Evolutionary conservation across 2,797 vertebrate genomes (phyloP).

Genomic region (Macropodus opercularis): DNA sequence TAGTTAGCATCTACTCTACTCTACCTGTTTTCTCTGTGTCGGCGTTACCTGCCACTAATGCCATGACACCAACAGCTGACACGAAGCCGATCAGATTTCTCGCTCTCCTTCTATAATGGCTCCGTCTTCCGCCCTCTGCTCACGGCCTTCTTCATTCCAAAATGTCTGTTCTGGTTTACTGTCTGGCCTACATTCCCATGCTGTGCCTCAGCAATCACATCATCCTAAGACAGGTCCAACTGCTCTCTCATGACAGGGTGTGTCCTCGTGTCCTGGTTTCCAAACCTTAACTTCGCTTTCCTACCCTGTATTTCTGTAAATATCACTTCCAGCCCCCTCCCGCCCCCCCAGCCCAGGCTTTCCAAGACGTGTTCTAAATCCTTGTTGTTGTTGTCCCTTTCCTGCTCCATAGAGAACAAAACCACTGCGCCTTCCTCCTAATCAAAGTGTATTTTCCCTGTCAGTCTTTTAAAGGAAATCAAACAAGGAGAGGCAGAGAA

Average conservation of each 20-base stretch:
- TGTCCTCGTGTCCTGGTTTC: constrained; percentile 48
- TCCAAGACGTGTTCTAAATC: constrained; percentile 26
- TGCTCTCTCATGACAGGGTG: constrained; percentile 54
- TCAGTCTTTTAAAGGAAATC: constrained; percentile 66
- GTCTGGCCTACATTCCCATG: constrained; percentile 68
- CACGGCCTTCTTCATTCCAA: constrained; percentile 20
- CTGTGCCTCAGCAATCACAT: constrained; percentile 60
- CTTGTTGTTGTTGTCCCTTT: constrained; percentile 36
- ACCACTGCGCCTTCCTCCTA: constrained; percentile 41
- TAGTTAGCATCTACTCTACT: too few relatives aligned
- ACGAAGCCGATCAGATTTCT: constrained; percentile 33
- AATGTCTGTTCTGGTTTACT: constrained; percentile 50
- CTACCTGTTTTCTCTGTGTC: not conserved
- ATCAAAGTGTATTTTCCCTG: constrained; percentile 64
- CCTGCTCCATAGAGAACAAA: constrained; percentile 37
- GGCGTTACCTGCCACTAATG: not conserved
- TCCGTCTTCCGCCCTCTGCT: constrained; percentile 23
- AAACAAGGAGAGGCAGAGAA: constrained; percentile 66
- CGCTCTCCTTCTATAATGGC: not conserved
- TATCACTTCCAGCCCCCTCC: constrained; percentile 2
- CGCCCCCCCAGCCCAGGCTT: not conserved
- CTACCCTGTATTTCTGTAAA: constrained; percentile 2
- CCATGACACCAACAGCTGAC: not conserved
- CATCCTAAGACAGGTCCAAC: constrained; percentile 60
- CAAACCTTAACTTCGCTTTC: constrained; percentile 35